Percentiles rank a stretch among this genome's conserved stretches.
phyloP scores from a whole-genome alignment of 1,140 invertebrate genomes.

The Carposina sasakii region DNA sequence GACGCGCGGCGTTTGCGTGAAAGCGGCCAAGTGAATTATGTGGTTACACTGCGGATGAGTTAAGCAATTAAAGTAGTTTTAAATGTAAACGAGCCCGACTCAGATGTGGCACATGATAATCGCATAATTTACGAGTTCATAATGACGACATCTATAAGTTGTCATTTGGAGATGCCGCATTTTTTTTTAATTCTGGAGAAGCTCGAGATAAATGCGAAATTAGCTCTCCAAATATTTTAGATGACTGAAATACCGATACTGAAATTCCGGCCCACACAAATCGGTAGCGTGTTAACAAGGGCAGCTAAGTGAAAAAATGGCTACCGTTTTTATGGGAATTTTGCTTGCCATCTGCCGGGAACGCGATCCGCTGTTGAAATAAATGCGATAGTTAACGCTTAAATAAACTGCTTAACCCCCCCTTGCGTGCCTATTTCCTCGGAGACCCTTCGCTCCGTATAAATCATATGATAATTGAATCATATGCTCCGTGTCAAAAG shows the following conservation, averaged over 20 bases:
- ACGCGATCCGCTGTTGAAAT: constrained; percentile 47
- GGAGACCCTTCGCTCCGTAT: constrained; percentile 46
- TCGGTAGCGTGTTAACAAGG: constrained; percentile 45
- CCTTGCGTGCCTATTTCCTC: constrained; percentile 29
- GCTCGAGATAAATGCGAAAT: constrained; percentile 5
- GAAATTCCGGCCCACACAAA: constrained; percentile 43
- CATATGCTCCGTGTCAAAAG: constrained; percentile 70
- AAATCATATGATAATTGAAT: constrained; percentile 73
- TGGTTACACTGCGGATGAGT: constrained; percentile 45
- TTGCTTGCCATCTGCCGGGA: constrained; percentile 58
- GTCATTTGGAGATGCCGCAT: constrained; percentile 13
- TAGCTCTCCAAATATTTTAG: constrained; percentile 17
- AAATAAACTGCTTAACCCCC: constrained; percentile 47
- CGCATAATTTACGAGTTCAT: constrained; percentile 36
- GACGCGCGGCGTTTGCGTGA: constrained; percentile 36
- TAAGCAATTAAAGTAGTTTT: constrained; percentile 57
- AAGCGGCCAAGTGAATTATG: constrained; percentile 52
- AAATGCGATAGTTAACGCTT: constrained; percentile 63
- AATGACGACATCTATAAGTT: constrained; percentile 17
- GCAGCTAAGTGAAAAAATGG: constrained; percentile 31
- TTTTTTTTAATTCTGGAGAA: too few species aligned
- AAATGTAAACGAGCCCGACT: constrained; percentile 37
- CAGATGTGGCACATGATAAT: constrained; percentile 45
- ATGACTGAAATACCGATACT: constrained; percentile 15
- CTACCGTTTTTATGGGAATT: constrained; percentile 52